A percentile compares a stretch with the other conserved stretches of the same genome.
Conservation (phyloP, 1,140 invertebrate genomes). For the Brachionus plicatilis region DNA sequence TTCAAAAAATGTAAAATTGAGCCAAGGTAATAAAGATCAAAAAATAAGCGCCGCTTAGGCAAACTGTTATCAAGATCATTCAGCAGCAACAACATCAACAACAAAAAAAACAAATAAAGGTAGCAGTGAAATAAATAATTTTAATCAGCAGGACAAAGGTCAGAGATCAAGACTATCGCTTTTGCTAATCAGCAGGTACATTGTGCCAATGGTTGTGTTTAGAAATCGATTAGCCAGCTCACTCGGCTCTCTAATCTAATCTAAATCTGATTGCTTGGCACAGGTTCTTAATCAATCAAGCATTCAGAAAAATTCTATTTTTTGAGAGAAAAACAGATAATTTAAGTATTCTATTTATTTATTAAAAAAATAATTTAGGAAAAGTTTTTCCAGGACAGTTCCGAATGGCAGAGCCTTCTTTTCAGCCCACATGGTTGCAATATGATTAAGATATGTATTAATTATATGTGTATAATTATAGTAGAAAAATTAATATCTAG, state of each 20-base stretch:
- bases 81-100: too few species aligned
- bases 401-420: too few species aligned
- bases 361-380: too few species aligned
- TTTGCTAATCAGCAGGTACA: conserved; percentile 2
- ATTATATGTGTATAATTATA: too few species aligned
- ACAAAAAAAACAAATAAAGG: too few species aligned
- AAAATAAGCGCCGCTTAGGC: neutral
- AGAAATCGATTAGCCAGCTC: neutral
- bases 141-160: neutral
- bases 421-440: too few species aligned
- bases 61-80: neutral
- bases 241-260: conserved; percentile 7
- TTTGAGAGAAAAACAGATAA: too few species aligned
- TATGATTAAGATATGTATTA: too few species aligned
- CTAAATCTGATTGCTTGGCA: neutral
- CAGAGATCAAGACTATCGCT: neutral
- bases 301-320: too few species aligned
- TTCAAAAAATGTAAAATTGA: neutral
- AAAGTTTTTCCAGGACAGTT: too few species aligned
- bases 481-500: too few species aligned
- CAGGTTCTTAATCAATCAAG: neutral
- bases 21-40: neutral
- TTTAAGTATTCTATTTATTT: too few species aligned
- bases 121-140: neutral
- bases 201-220: neutral